Evolutionary conservation across 2,113 vertebrate species (phyloP), one percentile per base, ranked within the genome.

Genomic region (Boleophthalmus pectinirostris): DNA sequence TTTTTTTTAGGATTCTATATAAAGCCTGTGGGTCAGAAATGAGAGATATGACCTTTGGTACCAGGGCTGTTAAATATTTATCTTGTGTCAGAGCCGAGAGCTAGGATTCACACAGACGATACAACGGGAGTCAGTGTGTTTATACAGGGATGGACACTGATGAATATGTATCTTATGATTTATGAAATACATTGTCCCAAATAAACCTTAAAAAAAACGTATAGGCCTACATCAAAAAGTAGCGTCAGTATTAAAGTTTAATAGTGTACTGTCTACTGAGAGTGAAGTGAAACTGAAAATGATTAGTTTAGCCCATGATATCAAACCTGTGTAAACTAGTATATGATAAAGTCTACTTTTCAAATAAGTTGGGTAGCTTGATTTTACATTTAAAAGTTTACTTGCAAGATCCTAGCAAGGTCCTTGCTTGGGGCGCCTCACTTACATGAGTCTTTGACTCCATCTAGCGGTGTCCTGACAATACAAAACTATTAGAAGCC

Each of bases 41-140:
- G 43, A 68, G 38, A 61, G 66, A 60, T 29, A 29, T 80, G 89
- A 90, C 85, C 85, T 90, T 93, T 91, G 87, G 33, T 70, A 77
- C 60, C 85, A 79, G 56, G 73, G 77, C 73, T 80, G 87, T 87
- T 92, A 89, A 93, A 91, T 91, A 91, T 93, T 92, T 91, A 88
- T 88, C 79, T 91, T 92, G 86, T 84, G 87, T 54, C 77, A 76
- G 74, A 56, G 65, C 46, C 72, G 63, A 77, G 82, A 53, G 23
- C 68, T 72, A 43, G 68, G 54, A 38, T 73, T 24, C 53, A 56
- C 47, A 38, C 24, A n/a, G 61, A 20, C 4, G 47, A 51, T 51
- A 51, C 38, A 43, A 10, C 38, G 10, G 38, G 38, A 43, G 38
- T 43, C 38, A 9, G 38, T 43, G 38, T 43, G 38, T 10, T 43